Evolutionary conservation across 1,140 invertebrate genomes (phyloP), one percentile per base, ranked within the genome.

Genomic region (Diabrotica virgifera): DNA sequence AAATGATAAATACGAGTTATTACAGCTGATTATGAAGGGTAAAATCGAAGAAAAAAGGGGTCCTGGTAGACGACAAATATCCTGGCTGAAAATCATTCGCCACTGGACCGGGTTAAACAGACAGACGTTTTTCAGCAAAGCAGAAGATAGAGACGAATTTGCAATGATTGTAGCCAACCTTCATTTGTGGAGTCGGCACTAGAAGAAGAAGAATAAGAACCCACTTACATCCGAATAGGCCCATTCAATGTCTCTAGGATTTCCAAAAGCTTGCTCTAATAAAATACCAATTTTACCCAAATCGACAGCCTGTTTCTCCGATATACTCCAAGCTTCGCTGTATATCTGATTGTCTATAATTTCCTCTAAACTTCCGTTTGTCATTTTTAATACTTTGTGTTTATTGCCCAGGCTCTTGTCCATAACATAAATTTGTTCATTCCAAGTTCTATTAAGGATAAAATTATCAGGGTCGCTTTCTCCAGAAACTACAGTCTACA

Each of bases 171-270:
- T n/a, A n/a, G n/a, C n/a, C n/a, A n/a, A n/a, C n/a, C n/a, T n/a
- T n/a, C n/a, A n/a, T n/a, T n/a, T n/a, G n/a, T n/a, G n/a, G n/a
- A n/a, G n/a, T n/a, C n/a, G n/a, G n/a, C n/a, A n/a, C n/a, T n/a
- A n/a, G n/a, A n/a, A n/a, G n/a, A n/a, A n/a, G n/a, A n/a, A n/a
- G n/a, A 24, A 24, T 24, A 24, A 4, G 24, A 24, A 24, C 24
- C 24, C 24, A 24, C 24, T 24, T n/a, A 86, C 86, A 72, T 84
- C 77, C 36, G 72, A 70, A 53, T 88, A 74, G 8, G 87, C 87
- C 85, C 87, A 94, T 80, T 94, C 91, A 46, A 94, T 85, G 76
- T 94, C 91, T 70, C 90, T 82, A 0, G 87, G 82, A 7, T 80
- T 80, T 7, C 86, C 86, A 80, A 89, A 92, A 11, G 84, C 71